Base-by-base conservation (phyloP, 2,797 vertebrate species). In the Eleutherodactylus coqui region DNA sequence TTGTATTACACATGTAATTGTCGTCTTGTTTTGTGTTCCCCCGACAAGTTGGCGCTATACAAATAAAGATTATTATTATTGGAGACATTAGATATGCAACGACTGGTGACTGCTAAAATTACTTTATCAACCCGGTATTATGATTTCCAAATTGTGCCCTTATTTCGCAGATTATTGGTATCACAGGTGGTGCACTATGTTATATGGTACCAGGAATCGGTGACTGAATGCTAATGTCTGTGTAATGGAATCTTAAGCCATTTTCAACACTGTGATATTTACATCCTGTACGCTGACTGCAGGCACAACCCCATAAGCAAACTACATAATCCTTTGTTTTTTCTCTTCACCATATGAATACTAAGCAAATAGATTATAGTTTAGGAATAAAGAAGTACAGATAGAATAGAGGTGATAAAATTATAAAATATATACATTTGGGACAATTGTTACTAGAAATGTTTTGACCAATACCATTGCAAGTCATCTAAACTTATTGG, bases 181-280 rank as follows among this genome's bases (percentile, higher is more conserved):
- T 75, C n/a, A 45, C 27, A 32, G 16, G 29, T 9, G 13, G 43
- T 49, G 16, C 29, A 29, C 16, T 51, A 32, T 70, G 38, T 70
- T 70, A 41, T 32, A 67, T 38, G 36, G 1, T 41, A 70, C 67
- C 34, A 38, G 7, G 64, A 1, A 36, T 69, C 34, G 2, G 7
- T 70, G 36, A 38, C 67, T 38, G 41, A 38, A 38, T 67, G 8
- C 19, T 32, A 70, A 32, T 24, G 41, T 24, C 67, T 24, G 21
- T 3, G 9, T 70, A 70, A 70, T 70, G 67, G 67, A 70, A 70
- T 24, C 21, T 24, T 38, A 70, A 70, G 67, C 34, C 67, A 41
- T 6, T 10, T 70, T 70, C 14, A 70, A 24, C 49, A 79, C 49
- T 79, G 38, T 27, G 75, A 75, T 86, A 81, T 86, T 86, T 86